Conservation (phyloP, 1,140 invertebrate species). For the Drosophila simulans region DNA sequence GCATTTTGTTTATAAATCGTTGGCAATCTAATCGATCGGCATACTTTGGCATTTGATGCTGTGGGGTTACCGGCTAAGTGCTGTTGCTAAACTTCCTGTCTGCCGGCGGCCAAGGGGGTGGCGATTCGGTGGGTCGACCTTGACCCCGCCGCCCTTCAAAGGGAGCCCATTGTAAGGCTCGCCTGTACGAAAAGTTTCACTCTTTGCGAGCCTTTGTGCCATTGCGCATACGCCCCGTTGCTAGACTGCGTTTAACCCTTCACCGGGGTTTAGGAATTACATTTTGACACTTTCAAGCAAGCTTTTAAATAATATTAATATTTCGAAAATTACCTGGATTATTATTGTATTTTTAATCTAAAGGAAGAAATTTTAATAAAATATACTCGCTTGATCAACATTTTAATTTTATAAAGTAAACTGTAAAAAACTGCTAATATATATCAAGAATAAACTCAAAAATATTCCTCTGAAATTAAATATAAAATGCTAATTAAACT, state of each 20-base stretch:
- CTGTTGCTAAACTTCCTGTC: slow-evolving; percentile 30
- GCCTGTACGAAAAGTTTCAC: slow-evolving; percentile 18
- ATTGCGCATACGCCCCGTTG: slow-evolving; percentile 52
- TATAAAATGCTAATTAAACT: too few relatives aligned
- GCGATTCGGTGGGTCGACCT: slow-evolving; percentile 40
- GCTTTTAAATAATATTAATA: too few relatives aligned
- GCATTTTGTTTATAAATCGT: slow-evolving; percentile 45
- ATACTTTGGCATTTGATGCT: slow-evolving; percentile 60
- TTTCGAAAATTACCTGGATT: too few relatives aligned
- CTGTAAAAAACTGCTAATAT: too few relatives aligned
- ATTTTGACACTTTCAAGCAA: too few relatives aligned
- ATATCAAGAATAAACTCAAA: too few relatives aligned
- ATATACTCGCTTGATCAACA: too few relatives aligned
- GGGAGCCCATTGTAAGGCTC: slow-evolving; percentile 36
- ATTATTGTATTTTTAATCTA: too few relatives aligned
- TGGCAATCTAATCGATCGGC: slow-evolving; percentile 65
- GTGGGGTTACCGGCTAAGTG: slow-evolving; percentile 56
- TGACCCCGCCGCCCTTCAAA: slow-evolving; percentile 50
- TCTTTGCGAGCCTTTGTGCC: slow-evolving; percentile 36
- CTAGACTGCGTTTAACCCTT: slow-evolving; percentile 25
- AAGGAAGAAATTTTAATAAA: too few relatives aligned
- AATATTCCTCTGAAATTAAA: too few relatives aligned
- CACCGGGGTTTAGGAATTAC: neutral
- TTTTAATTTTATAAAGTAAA: too few relatives aligned
- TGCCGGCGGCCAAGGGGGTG: slow-evolving; percentile 21